phyloP scores from a whole-genome alignment of 23 tunicate genomes.

The Pegea sp. region DNA sequence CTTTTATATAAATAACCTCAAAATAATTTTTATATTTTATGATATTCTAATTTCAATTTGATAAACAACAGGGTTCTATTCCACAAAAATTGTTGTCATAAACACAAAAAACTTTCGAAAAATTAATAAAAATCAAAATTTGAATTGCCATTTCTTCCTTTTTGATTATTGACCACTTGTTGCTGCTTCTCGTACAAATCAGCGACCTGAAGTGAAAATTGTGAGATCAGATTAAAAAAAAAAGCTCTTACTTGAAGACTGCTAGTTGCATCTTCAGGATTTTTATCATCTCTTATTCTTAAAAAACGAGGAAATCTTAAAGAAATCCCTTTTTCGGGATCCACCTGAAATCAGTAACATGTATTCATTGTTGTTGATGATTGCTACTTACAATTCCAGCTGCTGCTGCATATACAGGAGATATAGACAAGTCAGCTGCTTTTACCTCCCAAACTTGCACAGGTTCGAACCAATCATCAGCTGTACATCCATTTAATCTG shows the following conservation, averaged over 20 bases:
- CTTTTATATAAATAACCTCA: too few species aligned
- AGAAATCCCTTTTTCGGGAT: conserved; percentile 89
- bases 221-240: background rate
- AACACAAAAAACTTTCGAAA: too few species aligned
- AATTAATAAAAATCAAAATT: conserved; percentile 57
- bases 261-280: conserved; percentile 85
- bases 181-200: conserved; percentile 69
- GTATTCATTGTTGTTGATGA: background rate
- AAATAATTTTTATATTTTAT: too few species aligned
- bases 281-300: conserved; percentile 87
- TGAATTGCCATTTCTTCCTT: conserved; percentile 38
- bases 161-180: conserved; percentile 55
- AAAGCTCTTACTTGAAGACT: conserved; percentile 59
- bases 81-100: too few species aligned
- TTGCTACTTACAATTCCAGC: conserved; percentile 54
- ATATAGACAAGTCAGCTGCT: conserved; percentile 95
- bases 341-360: conserved; percentile 13
- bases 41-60: too few species aligned
- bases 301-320: conserved; percentile 90
- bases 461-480: conserved; percentile 95
- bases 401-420: conserved; percentile 98
- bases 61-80: too few species aligned
- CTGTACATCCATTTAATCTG: conserved; percentile 65
- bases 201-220: conserved; percentile 67
- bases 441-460: conserved; percentile 97